Base-by-base conservation (phyloP, 2,113 vertebrate genomes). In the Polypterus senegalus region DNA sequence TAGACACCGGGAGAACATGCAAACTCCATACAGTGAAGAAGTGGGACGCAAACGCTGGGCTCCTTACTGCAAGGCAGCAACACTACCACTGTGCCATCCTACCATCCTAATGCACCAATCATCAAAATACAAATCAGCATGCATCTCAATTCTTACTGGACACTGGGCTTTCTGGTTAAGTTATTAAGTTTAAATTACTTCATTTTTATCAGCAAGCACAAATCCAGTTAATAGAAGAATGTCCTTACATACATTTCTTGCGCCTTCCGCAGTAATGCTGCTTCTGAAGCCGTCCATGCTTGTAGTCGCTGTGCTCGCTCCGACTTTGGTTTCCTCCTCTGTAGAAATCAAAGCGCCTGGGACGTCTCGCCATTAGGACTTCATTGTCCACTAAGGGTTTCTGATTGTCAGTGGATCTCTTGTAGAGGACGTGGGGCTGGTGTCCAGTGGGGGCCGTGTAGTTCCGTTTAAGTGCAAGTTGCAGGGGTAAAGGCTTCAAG, bases 211-310 rank as follows among this genome's bases (percentile, higher is more conserved):
- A 27, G 27, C 27, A 27, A 27, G 27, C 27, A 27, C 27, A 27
- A 27, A 27, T 27, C 2, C 27, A 27, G 27, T 27, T 27, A 27
- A 27, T 27, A 71, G 57, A 53, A 67, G 69, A 77, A 68, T 63
- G 62, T 70, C 82, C 88, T 91, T 90, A 92, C 91, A 82, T 93
- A 94, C 91, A 91, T 93, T 93, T 94, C 87, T 89, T 92, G 82
- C 88, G 81, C 76, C 87, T 89, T 71, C 92, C 92, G 44, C 92
- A 94, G 82, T 86, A 93, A 73, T 93, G 92, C 52, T 81, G 88
- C 71, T 78, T 86, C 61, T 77, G 79, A 54, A 44, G 77, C 66
- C 70, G 71, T 49, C 69, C 58, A 0, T 73, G 75, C 43, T 54
- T 71, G 59, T 74, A 65, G 70, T 74, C 54, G 3, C 51, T 62